A percentile compares a stretch with the other conserved stretches of the same genome.
Conservation (phyloP, 2,113 vertebrate genomes). For the Sceloporus undulatus region DNA sequence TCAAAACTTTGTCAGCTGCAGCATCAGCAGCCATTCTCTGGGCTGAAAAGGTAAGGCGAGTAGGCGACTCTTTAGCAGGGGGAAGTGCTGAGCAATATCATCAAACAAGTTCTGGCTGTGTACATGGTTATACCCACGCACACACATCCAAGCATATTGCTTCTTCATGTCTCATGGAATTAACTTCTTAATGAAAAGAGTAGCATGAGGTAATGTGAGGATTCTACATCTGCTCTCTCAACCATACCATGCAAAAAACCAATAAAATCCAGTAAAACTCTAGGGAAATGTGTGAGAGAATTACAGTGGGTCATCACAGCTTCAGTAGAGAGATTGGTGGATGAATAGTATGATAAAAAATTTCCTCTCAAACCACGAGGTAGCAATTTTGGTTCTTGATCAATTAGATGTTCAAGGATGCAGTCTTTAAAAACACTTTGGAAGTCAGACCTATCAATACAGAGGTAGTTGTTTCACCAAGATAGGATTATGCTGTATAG, state of each 20-base stretch:
- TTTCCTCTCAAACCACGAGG: not conserved
- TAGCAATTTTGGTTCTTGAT: not conserved
- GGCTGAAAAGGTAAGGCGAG: not conserved
- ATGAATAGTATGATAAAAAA: not conserved
- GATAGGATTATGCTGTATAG: too few species aligned
- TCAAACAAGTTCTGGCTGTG: not conserved
- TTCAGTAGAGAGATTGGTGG: not conserved
- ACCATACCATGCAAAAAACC: not conserved
- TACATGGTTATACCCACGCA: not conserved
- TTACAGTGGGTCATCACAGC: not conserved
- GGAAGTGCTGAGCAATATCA: not conserved
- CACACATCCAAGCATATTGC: not conserved
- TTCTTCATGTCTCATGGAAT: not conserved
- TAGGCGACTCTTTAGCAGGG: not conserved
- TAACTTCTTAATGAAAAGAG: conserved; percentile 13
- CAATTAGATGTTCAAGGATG: not conserved
- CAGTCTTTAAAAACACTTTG: not conserved
- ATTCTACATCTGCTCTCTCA: not conserved
- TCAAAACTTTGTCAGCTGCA: not conserved
- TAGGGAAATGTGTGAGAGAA: not conserved
- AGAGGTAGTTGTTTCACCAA: not conserved
- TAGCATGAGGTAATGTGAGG: not conserved
- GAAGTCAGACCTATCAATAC: too few species aligned
- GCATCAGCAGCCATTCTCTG: not conserved
- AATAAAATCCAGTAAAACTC: not conserved